These are phyloP conservation scores for Falco berigora DNA, from an alignment of 2,797 vertebrate species.

Conservation along the genomic window DNA sequence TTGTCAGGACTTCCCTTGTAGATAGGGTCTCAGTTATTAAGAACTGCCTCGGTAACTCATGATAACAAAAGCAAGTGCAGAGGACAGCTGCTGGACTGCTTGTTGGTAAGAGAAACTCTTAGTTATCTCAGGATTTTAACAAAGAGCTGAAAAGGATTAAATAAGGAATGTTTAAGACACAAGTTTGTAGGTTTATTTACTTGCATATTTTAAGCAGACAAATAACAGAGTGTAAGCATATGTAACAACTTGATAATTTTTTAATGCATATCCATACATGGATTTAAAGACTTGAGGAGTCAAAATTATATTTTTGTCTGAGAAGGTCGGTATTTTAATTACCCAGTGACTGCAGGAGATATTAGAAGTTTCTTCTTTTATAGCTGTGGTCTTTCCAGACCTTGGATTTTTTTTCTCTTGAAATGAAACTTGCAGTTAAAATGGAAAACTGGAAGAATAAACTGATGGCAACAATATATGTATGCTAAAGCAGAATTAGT, in stretches of 20 bases:
- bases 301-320: neutral
- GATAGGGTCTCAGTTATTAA: slow-evolving; percentile 66
- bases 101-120: slow-evolving; percentile 61
- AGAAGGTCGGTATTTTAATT: neutral
- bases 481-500: neutral
- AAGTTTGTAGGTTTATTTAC: neutral
- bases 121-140: neutral
- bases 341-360: neutral
- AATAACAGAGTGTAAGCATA: neutral
- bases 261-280: neutral
- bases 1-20: slow-evolving; percentile 71
- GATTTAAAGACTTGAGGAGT: neutral
- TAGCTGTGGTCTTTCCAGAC: neutral
- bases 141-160: neutral
- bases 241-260: neutral
- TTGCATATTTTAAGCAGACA: neutral
- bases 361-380: neutral
- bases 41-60: slow-evolving; percentile 33
- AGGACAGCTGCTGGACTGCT: slow-evolving; percentile 53
- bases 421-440: neutral
- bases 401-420: neutral
- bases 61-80: slow-evolving; percentile 56
- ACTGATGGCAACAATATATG: neutral
- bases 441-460: neutral
- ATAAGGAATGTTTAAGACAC: neutral